Conservation (phyloP, 2,113 vertebrate genomes). For the Cyprinodon tularosa region DNA sequence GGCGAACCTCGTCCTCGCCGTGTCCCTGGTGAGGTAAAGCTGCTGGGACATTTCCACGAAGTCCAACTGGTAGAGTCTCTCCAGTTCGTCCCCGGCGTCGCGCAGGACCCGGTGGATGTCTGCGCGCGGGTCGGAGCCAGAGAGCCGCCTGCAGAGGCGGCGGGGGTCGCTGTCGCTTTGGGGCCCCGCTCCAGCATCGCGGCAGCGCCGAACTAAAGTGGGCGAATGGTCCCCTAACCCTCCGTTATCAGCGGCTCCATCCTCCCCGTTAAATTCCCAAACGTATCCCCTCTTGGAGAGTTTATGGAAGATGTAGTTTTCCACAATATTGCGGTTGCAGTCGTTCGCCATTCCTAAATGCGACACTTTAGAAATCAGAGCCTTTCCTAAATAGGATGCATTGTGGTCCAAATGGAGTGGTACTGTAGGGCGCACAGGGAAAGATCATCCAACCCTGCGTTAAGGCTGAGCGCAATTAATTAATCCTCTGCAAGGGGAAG, state of each 20-base stretch:
- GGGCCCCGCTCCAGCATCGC: slow-evolving; percentile 59
- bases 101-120: slow-evolving; percentile 88
- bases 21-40: slow-evolving; percentile 89
- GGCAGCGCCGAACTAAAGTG: slow-evolving; percentile 74
- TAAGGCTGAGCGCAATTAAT: slow-evolving; percentile 17
- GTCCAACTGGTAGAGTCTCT: slow-evolving; percentile 90
- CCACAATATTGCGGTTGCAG: slow-evolving; percentile 76
- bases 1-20: slow-evolving; percentile 88
- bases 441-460: slow-evolving; percentile 26
- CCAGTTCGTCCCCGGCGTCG: slow-evolving; percentile 92
- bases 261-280: slow-evolving; percentile 64
- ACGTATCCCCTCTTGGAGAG: slow-evolving; percentile 77
- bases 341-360: slow-evolving; percentile 78
- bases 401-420: slow-evolving; percentile 33
- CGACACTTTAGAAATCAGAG: slow-evolving; percentile 49
- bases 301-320: slow-evolving; percentile 81
- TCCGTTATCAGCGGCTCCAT: slow-evolving; percentile 63
- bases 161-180: slow-evolving; percentile 41
- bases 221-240: slow-evolving; percentile 59
- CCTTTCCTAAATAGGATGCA: slow-evolving; percentile 56
- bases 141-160: slow-evolving; percentile 40
- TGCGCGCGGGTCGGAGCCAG: slow-evolving; percentile 63
- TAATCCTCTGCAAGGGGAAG: slow-evolving; percentile 15
- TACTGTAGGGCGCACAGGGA: slow-evolving; percentile 21
- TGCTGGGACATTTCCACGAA: slow-evolving; percentile 94